These are phyloP conservation scores for Erpetoichthys calabaricus DNA, from an alignment of 2,797 vertebrate species.

Conservation along the genomic window DNA sequence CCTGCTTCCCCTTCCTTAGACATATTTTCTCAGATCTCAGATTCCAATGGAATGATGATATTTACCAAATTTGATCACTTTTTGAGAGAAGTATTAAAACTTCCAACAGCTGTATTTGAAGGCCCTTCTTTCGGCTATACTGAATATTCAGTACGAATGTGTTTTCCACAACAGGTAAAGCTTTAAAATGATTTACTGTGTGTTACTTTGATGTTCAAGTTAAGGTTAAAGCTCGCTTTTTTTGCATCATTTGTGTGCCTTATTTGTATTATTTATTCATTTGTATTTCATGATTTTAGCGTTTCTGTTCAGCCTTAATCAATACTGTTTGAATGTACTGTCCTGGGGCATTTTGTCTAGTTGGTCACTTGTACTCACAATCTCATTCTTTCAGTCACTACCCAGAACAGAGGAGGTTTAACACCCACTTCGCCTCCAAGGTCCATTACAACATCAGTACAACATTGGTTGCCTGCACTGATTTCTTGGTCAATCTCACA, in stretches of 20 bases:
- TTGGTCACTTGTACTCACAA: no score
- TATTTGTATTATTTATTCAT: constrained; percentile 9
- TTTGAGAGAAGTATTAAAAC: constrained; percentile 76
- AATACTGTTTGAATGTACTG: no score
- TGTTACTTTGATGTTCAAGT: neutral
- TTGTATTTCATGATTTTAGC: no score
- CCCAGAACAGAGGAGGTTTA: no score
- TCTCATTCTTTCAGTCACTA: no score
- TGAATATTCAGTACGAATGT: constrained; percentile 74
- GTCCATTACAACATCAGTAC: no score
- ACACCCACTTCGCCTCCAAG: no score
- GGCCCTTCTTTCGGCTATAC: constrained; percentile 94
- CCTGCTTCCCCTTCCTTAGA: constrained; percentile 47
- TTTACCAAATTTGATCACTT: constrained; percentile 90
- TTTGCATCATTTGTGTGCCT: neutral
- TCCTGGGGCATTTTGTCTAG: no score
- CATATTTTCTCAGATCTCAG: constrained; percentile 91
- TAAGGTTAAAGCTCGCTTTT: neutral
- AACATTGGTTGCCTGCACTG: no score
- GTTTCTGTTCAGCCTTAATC: no score
- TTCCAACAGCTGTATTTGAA: constrained; percentile 91
- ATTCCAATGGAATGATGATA: constrained; percentile 76
- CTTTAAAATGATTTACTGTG: no score
- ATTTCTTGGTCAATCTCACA: no score
- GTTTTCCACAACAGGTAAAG: constrained; percentile 86